Evolutionary conservation across 2,113 vertebrate species (phyloP).

Genomic region (Dipodomys merriami): DNA sequence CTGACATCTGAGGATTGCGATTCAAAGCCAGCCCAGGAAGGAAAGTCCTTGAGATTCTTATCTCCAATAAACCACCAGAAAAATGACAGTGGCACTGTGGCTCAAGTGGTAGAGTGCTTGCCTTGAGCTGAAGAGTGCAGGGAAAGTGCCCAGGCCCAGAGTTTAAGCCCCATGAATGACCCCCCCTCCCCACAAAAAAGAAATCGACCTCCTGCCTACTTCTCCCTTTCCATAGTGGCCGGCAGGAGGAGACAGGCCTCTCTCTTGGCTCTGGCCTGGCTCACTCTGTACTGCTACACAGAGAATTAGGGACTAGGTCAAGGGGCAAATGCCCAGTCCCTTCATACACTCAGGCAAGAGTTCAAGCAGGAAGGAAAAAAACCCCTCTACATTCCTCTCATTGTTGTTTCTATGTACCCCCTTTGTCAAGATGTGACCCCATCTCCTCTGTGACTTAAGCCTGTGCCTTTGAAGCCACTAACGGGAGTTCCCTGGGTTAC

Average conservation of each 20-base stretch:
- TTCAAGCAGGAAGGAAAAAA: constrained; percentile 5
- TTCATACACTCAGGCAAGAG: constrained; percentile 56
- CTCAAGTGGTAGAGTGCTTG: too few relatives aligned
- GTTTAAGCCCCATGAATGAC: too few relatives aligned
- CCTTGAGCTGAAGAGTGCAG: too few relatives aligned
- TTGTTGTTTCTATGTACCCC: constrained; percentile 22
- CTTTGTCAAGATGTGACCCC: not conserved
- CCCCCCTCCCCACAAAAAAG: too few relatives aligned
- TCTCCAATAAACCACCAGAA: too few relatives aligned
- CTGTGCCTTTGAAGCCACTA: not conserved
- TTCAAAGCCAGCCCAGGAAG: too few relatives aligned
- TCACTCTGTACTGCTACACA: constrained; percentile 15
- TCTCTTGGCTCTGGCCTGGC: not conserved
- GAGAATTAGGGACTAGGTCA: constrained; percentile 52
- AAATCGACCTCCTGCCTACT: not conserved
- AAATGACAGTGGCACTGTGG: too few relatives aligned
- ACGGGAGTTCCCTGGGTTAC: not conserved
- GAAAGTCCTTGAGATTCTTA: too few relatives aligned
- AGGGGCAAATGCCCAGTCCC: constrained; percentile 57
- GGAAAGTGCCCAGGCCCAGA: too few relatives aligned
- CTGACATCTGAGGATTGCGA: too few relatives aligned
- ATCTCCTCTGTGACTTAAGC: not conserved
- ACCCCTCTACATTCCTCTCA: constrained; percentile 48
- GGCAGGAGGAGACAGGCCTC: not conserved
- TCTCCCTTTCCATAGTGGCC: not conserved